These are phyloP conservation scores for Pseudochromis fuscus DNA, from an alignment of 2,797 vertebrate genomes.

Conservation along the genomic window DNA sequence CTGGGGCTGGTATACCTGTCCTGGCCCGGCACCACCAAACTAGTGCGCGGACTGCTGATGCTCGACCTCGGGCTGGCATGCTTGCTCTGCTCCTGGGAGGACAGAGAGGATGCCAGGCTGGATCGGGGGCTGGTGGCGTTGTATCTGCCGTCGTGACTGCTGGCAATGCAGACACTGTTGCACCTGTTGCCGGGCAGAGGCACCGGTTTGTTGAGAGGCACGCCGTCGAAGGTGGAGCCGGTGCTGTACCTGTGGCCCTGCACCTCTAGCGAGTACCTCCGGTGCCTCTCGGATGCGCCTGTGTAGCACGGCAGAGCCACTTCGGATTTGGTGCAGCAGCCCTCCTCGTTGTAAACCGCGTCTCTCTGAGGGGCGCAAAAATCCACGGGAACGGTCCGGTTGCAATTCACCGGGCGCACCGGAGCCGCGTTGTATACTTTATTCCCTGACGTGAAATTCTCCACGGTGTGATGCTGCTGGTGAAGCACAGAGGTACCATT, in stretches of 20 bases:
- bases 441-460: constrained; percentile 84
- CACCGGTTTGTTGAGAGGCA: constrained; percentile 82
- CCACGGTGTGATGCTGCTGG: constrained; percentile 85
- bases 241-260: constrained; percentile 88
- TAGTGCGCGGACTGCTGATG: constrained; percentile 87
- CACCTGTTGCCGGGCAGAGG: constrained; percentile 83
- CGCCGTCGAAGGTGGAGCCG: constrained; percentile 87
- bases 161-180: constrained; percentile 82
- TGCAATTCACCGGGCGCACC: constrained; percentile 83
- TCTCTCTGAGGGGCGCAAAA: constrained; percentile 86
- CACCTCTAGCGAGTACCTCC: constrained; percentile 89
- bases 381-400: constrained; percentile 82
- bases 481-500: constrained; percentile 84
- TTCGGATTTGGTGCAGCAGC: constrained; percentile 89
- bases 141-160: constrained; percentile 82
- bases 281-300: constrained; percentile 85
- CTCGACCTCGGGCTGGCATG: constrained; percentile 90
- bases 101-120: constrained; percentile 85
- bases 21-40: constrained; percentile 84
- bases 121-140: constrained; percentile 85
- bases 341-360: constrained; percentile 79
- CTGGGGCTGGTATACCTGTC: constrained; percentile 87
- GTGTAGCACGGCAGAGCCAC: constrained; percentile 92
- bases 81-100: constrained; percentile 87
- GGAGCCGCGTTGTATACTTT: constrained; percentile 87